Conservation (phyloP, 2,888 invertebrate species). For the Agrochola litura region DNA sequence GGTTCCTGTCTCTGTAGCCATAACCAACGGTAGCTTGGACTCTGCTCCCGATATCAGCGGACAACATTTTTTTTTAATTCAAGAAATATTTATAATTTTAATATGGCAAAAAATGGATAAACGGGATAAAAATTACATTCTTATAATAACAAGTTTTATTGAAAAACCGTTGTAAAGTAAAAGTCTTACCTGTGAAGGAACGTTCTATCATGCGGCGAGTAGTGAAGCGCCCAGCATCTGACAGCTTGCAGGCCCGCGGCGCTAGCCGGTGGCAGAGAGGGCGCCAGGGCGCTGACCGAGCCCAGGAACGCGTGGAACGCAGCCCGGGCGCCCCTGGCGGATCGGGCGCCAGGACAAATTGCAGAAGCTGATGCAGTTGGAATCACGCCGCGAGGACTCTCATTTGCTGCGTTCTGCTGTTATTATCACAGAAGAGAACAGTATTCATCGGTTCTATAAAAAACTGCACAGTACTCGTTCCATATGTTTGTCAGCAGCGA, state of each 20-base stretch:
- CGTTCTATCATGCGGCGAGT: conserved; percentile 96
- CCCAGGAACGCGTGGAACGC: conserved; percentile 96
- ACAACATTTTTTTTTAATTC: not conserved
- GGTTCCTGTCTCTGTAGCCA: not conserved
- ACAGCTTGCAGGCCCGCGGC: conserved; percentile 97
- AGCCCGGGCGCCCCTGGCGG: conserved; percentile 88
- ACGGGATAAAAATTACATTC: not conserved
- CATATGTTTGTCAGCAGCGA: not conserved
- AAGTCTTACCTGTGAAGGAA: conserved; percentile 93
- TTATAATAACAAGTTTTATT: not conserved
- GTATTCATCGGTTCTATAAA: not conserved
- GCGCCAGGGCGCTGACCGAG: conserved; percentile 97
- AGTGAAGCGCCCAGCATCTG: conserved; percentile 97
- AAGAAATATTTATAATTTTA: not conserved
- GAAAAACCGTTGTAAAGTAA: not conserved
- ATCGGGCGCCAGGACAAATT: conserved; percentile 84
- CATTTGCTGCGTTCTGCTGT: conserved; percentile 70
- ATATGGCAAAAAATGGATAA: not conserved
- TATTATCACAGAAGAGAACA: not conserved
- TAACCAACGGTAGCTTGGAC: not conserved
- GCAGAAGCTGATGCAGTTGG: conserved; percentile 81
- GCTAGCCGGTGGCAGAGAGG: conserved; percentile 96
- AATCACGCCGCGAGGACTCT: conserved; percentile 66
- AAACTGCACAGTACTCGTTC: not conserved
- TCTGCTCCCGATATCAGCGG: not conserved